These are phyloP conservation scores for Protaetia brevitarsis DNA, from an alignment of 1,140 invertebrate genomes.

Conservation along the genomic window DNA sequence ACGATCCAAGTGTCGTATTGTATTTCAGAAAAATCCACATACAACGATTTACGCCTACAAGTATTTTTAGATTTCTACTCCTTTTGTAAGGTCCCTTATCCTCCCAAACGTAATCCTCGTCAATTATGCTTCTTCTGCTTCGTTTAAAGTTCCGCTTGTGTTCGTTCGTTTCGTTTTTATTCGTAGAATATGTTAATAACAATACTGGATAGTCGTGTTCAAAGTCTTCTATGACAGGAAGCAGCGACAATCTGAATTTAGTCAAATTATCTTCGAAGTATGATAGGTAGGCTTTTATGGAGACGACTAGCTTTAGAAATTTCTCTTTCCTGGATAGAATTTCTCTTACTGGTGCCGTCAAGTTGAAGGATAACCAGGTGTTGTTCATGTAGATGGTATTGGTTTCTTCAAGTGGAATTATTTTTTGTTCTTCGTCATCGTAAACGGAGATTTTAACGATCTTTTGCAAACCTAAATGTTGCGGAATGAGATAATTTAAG, in stretches of 20 bases:
- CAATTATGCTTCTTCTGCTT: conserved; percentile 37
- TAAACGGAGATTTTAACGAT: conserved; percentile 39
- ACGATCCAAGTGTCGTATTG: conserved; percentile 66
- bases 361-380: conserved; percentile 44
- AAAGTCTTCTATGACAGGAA: conserved; percentile 39
- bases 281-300: conserved; percentile 31
- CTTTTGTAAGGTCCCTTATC: conserved; percentile 32
- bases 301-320: conserved; percentile 38
- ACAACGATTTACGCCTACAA: conserved; percentile 57
- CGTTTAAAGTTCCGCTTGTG: conserved; percentile 17
- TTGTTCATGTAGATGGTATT: conserved; percentile 41
- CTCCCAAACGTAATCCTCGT: conserved; percentile 46
- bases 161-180: conserved; percentile 21
- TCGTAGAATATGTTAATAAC: conserved; percentile 39
- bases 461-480: conserved; percentile 38
- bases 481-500: neutral
- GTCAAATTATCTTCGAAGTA: conserved; percentile 23
- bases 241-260: conserved; percentile 40
- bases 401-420: conserved; percentile 31
- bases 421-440: conserved; percentile 32
- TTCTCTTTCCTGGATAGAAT: conserved; percentile 30
- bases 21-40: conserved; percentile 61
- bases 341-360: conserved; percentile 39
- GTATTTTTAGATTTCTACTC: conserved; percentile 48
- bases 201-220: conserved; percentile 46